phyloP scores from a whole-genome alignment of 2,888 invertebrate species.

The Drosophila paramelanica region DNA sequence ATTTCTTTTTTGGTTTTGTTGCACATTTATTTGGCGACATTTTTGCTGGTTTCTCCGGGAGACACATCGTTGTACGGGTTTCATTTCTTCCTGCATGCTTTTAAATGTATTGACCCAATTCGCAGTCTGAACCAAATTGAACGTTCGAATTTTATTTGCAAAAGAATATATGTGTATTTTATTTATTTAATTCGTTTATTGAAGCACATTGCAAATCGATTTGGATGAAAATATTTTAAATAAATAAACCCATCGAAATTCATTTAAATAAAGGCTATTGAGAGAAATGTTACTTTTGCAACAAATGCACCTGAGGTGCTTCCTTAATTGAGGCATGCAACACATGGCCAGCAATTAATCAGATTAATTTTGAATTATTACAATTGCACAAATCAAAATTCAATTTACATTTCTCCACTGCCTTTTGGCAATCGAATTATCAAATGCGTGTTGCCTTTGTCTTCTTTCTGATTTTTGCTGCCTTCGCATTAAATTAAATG shows the following conservation, averaged over 20 bases:
- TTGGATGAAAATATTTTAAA: constrained; percentile 14
- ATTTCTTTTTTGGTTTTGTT: constrained; percentile 17
- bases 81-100: constrained; percentile 59
- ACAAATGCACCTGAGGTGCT: not conserved
- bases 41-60: constrained; percentile 24
- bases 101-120: constrained; percentile 72
- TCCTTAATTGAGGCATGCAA: constrained; percentile 8
- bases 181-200: constrained; percentile 16
- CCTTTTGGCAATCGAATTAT: constrained; percentile 37
- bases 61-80: constrained; percentile 51
- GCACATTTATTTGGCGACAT: constrained; percentile 31
- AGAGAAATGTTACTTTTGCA: too few relatives aligned
- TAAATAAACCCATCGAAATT: constrained; percentile 9
- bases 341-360: constrained; percentile 24
- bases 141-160: constrained; percentile 23
- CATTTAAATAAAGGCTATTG: not conserved
- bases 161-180: not conserved
- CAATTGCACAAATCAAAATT: constrained; percentile 36
- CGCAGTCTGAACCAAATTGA: constrained; percentile 17
- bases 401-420: constrained; percentile 56
- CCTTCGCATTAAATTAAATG: constrained; percentile 42
- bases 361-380: constrained; percentile 31
- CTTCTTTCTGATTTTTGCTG: constrained; percentile 27
- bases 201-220: constrained; percentile 9
- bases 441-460: constrained; percentile 20